phyloP scores from a whole-genome alignment of 2,797 vertebrate species.

The Pyrocephalus nanus region DNA sequence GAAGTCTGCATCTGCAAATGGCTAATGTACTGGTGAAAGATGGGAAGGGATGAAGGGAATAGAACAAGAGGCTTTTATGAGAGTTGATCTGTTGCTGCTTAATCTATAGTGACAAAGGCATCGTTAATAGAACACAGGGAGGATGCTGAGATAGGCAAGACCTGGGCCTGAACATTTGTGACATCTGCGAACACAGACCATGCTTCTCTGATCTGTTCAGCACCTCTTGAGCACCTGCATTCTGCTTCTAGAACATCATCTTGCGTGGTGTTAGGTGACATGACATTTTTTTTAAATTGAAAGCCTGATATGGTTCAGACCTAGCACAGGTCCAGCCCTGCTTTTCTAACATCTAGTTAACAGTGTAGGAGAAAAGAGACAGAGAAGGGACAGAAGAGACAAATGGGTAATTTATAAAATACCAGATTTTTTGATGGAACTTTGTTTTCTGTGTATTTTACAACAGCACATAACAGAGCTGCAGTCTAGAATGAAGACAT shows the following conservation, averaged over 20 bases:
- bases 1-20: rapidly evolving
- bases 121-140: background rate
- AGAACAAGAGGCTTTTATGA: background rate
- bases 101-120: background rate
- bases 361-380: background rate
- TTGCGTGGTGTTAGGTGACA: rapidly evolving
- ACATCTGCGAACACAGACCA: rapidly evolving
- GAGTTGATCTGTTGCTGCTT: background rate
- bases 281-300: background rate
- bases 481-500: background rate
- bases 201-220: background rate
- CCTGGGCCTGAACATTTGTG: background rate
- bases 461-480: background rate
- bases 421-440: background rate
- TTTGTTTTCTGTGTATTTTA: background rate
- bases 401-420: background rate
- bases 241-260: background rate
- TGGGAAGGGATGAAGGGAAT: background rate
- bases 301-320: background rate
- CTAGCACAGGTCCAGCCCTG: background rate
- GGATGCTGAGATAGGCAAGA: background rate
- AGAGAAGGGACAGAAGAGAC: background rate
- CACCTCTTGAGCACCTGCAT: background rate
- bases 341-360: background rate
- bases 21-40: background rate